phyloP scores from a whole-genome alignment of 2,797 vertebrate genomes.

The Falco novaeseelandiae region DNA sequence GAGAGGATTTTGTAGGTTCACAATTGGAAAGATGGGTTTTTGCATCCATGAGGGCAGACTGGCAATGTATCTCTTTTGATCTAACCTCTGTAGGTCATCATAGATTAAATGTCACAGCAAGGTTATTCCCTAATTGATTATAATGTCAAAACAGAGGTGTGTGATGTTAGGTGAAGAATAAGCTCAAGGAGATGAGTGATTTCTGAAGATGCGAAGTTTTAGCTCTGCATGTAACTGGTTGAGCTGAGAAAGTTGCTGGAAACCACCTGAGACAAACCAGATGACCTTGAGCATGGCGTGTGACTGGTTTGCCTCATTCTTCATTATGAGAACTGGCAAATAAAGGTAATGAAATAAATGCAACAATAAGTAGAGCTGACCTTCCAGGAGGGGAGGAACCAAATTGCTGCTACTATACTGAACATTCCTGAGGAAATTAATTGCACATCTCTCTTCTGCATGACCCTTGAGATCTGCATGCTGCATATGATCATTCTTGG shows the following conservation, averaged over 20 bases:
- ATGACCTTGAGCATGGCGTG: neutral
- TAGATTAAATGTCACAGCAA: neutral
- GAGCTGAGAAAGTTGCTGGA: neutral
- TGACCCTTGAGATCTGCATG: neutral
- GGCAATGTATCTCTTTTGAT: neutral
- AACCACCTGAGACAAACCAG: conserved; percentile 14
- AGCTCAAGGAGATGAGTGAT: neutral
- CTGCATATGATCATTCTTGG: neutral
- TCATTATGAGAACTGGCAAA: neutral
- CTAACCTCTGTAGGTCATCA: neutral
- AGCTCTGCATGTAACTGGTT: neutral
- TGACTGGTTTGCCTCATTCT: neutral
- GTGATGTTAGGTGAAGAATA: neutral
- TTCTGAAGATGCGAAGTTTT: neutral
- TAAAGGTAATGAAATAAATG: neutral
- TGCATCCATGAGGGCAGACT: neutral
- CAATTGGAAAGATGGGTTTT: neutral
- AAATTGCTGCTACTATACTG: neutral
- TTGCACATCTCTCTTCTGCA: neutral
- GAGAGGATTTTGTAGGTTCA: neutral
- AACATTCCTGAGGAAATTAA: conserved; percentile 33
- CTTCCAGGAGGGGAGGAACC: neutral
- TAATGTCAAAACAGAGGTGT: neutral
- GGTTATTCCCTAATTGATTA: neutral
- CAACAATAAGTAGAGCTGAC: neutral